Base-by-base conservation (phyloP, 1,140 invertebrate genomes). In the Drosophila nebulosa region DNA sequence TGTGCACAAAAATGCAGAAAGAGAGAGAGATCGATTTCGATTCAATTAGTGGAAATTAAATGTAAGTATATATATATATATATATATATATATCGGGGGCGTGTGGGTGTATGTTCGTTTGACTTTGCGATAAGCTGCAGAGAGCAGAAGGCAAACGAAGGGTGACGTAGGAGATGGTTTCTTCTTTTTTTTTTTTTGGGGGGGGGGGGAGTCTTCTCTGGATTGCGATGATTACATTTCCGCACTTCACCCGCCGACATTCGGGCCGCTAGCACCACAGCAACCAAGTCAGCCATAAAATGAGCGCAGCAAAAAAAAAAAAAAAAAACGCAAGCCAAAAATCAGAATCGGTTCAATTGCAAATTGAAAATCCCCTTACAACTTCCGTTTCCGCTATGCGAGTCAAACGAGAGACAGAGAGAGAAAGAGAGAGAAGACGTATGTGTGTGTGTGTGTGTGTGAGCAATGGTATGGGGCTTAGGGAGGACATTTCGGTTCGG, bases 31-130 rank as follows among this genome's bases (percentile, higher is more conserved):
- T 88, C 83, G 83, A 88, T 88, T 88, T 88, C 83, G 83, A 88
- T 88, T 88, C 83, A 88, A 88, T 88, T 88, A 88, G 83, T 88
- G 83, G 75, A 88, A 88, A 88, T 88, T 88, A 88, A 88, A 88
- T 88, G 83, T 88, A 88, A 81, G 83, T 86, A 78, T 88, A 80
- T 80, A 80, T 63, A 50, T 72, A 59, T 53, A 52, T 67, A 46
- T 63, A 57, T 32, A 62, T 35, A 18, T 55, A n/a, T 64, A 60
- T 62, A 46, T 4, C 2, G 6, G 12, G 3, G 12, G 6, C 2
- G 14, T 5, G 12, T 63, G 52, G 53, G 55, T 57, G 26, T 64
- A 55, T 67, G 75, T 52, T 52, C 67, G 72, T 71, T 68, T 72
- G 76, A 76, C 74, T 46, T 46, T 46, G 18, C 39, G 39, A 46